Base-by-base conservation (phyloP, 2,113 vertebrate genomes). In the Himantopus leucocephalus region DNA sequence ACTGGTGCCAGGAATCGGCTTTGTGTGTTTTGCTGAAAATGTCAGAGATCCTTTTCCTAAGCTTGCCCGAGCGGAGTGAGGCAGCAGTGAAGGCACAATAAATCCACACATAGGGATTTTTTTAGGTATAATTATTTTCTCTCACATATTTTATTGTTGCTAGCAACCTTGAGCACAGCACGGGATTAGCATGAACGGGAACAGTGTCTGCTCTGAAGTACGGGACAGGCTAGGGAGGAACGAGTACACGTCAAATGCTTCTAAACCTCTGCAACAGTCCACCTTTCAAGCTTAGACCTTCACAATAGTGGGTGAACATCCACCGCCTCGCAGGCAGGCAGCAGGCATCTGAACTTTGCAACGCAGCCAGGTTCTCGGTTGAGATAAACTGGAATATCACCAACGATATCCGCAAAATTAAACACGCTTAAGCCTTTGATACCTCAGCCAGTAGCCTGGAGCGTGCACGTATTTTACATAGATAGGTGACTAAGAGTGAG, bases 231-330 rank as follows among this genome's bases (percentile, higher is more conserved):
- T 11, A 29, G n/a, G 14, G 21, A 45, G 17, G 77, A 63, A 45
- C 22, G 50, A 71, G 50, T 10, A 35, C 6, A 1, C 3, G 4
- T 48, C 80, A 48, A 48, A 66, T 2, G 5, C 1, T 35, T 43
- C 39, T n/a, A 58, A 30, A 70, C 10, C 50, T 81, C 94, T 24
- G 18, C 77, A 74, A 63, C 26, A 67, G 17, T 18, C 59, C 3
- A 0, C 68, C 35, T 66, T 71, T 47, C 45, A 35, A 12, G 17
- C 35, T 15, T 1, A 24, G 29, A 75, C 20, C 48, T 59, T 63
- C 2, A 0, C 43, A 15, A 1, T 3, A 18, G 12, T 0, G 10
- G 43, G 13, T 14, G 53, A 86, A 23, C 8, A 76, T 16, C 59
- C 29, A 16, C 6, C 1, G 2, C 20, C 34, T n/a, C 24, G 2